Conservation (phyloP, 2,113 vertebrate species). For the Burhinus bistriatus region DNA sequence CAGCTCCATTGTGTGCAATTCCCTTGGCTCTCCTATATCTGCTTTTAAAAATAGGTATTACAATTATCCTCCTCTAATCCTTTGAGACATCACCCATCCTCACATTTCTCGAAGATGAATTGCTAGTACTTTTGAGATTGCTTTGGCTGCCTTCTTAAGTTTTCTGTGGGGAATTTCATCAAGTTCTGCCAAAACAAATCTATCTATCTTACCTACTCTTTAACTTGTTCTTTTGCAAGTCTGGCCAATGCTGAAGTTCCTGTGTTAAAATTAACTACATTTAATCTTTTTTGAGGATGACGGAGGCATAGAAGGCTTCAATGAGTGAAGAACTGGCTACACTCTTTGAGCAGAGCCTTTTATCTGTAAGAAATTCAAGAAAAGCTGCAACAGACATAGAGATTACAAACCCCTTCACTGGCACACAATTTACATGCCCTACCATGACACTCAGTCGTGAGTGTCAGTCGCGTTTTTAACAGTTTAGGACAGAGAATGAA, state of each 20-base stretch:
- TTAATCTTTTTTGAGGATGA: neutral
- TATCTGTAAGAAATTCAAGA: neutral
- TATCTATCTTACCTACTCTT: neutral
- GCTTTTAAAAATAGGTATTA: constrained; percentile 16
- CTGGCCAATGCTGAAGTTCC: neutral
- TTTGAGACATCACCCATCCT: neutral
- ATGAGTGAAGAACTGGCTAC: neutral
- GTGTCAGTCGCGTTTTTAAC: neutral
- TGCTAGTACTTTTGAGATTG: constrained; percentile 24
- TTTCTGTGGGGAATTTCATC: constrained; percentile 10
- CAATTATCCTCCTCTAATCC: neutral
- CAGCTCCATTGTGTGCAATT: neutral
- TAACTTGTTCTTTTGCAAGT: neutral
- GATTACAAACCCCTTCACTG: neutral
- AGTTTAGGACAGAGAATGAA: neutral
- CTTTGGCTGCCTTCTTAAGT: constrained; percentile 11
- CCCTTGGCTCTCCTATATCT: neutral
- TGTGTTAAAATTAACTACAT: neutral
- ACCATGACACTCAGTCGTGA: neutral
- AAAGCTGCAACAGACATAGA: neutral
- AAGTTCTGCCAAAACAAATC: constrained; percentile 16
- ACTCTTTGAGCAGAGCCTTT: neutral
- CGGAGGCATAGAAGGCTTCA: neutral
- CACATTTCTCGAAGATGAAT: constrained; percentile 2
- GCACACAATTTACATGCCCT: neutral